Base-by-base conservation (phyloP, 2,797 vertebrate genomes). In the Odontamblyopus lacepedii region DNA sequence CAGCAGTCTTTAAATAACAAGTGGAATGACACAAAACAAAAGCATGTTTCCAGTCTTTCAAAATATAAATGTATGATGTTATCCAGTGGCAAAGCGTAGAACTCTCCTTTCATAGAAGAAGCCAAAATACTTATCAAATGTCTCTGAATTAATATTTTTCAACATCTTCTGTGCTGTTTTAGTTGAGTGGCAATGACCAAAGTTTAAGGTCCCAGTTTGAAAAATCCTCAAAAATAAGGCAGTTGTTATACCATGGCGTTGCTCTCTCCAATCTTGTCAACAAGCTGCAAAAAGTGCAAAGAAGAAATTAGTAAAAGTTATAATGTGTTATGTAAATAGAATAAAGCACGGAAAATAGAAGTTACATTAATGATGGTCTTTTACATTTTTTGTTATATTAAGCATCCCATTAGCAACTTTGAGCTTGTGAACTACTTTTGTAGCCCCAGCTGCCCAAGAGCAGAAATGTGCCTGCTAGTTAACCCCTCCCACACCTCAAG, bases 231-330 rank as follows among this genome's bases (percentile, higher is more conserved):
- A 0, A 41, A 35, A 62, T 19, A 41, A 77, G 64, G 27, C 90
- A 56, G 82, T 50, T 88, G 93, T 96, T 96, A 98, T 95, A 99
- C 97, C 97, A 98, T 98, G 64, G 92, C 96, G 95, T 96, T 98
- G 94, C 97, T 98, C 91, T 98, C 97, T 60, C 96, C 96, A 77
- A 94, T 95, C 95, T 96, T 96, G 93, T 98, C 97, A 92, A 96
- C 97, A 56, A 89, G 82, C 90, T 91, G 86, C 76, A 90, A 86
- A 85, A 35, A 89, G 75, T 0, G 51, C 64, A 74, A 67, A 35
- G 63, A 65, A 4, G 2, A 15, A 12, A 32, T n/a, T n/a, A 23
- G 6, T 53, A 51, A 50, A 53, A n/a, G 29, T 30, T 35, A 8
- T 63, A 63, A 26, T 23, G 2, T 4, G 12, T 35, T 27, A 29